Percentiles rank a stretch among this genome's conserved stretches.
Conservation (phyloP, 2,113 vertebrate species). For the Microcebus jonahi region DNA sequence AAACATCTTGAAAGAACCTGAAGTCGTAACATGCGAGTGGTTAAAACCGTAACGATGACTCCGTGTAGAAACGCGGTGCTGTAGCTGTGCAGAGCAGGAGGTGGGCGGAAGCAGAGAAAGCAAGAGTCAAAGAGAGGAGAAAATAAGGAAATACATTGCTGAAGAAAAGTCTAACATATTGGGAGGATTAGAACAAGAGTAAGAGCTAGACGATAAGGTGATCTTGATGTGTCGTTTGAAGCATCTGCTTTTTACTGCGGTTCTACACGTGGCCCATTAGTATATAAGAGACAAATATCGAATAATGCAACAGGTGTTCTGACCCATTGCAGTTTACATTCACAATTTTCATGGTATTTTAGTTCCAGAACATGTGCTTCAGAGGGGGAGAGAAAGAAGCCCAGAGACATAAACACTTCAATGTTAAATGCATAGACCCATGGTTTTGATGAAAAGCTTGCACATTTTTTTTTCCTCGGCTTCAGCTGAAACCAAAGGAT, state of each 20-base stretch:
- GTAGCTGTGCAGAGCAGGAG: rapidly evolving
- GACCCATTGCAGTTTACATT: not conserved
- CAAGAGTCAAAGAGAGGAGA: not conserved
- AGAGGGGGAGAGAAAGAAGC: not conserved
- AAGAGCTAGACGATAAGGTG: not conserved
- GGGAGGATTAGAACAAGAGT: not conserved
- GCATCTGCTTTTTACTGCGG: not conserved
- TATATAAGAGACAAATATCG: not conserved
- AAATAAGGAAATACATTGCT: not conserved
- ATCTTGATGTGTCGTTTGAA: not conserved
- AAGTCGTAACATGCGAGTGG: not conserved
- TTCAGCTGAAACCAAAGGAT: not conserved
- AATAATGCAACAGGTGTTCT: not conserved
- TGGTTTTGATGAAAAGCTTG: not conserved
- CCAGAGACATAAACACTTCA: not conserved
- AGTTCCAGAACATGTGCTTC: not conserved
- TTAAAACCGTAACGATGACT: not conserved
- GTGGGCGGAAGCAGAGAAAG: not conserved
- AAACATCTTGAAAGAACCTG: slow-evolving; percentile 17
- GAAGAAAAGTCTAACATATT: not conserved
- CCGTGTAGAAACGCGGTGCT: not conserved
- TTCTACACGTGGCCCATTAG: not conserved
- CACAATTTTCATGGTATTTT: not conserved
- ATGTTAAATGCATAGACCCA: not conserved
- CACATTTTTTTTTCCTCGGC: not conserved